These are phyloP conservation scores for Apamea anceps DNA, from an alignment of 2,888 invertebrate genomes.

Conservation along the genomic window DNA sequence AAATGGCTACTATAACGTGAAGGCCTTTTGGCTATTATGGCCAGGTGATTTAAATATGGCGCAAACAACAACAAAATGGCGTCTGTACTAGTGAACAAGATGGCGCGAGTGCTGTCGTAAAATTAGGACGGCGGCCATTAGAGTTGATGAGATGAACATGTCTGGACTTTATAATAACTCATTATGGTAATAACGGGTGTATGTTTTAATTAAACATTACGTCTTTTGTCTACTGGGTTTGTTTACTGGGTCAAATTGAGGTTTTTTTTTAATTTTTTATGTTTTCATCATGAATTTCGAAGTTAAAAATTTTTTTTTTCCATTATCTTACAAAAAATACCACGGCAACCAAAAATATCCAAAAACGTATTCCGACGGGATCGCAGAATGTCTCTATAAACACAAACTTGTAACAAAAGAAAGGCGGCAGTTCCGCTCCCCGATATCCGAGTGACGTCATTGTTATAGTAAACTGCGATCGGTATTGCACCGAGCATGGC, in stretches of 20 bases:
- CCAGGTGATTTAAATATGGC: slow-evolving; percentile 61
- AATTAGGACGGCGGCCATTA: slow-evolving; percentile 49
- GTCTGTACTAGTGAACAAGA: slow-evolving; percentile 52
- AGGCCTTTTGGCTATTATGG: slow-evolving; percentile 45
- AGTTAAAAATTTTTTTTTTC: background rate
- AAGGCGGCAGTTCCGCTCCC: slow-evolving; percentile 39
- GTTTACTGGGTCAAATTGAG: slow-evolving; percentile 1
- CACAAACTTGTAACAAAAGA: slow-evolving; percentile 63
- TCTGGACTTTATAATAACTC: slow-evolving; percentile 53
- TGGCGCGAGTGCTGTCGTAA: slow-evolving; percentile 48
- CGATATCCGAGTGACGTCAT: slow-evolving; percentile 57
- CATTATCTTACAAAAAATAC: slow-evolving; percentile 5
- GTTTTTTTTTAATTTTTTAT: background rate
- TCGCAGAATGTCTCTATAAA: slow-evolving; percentile 50
- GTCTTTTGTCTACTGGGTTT: slow-evolving; percentile 18
- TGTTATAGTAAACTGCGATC: slow-evolving; percentile 53
- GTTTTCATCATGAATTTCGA: background rate
- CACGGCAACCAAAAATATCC: background rate
- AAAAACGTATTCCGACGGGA: slow-evolving; percentile 39
- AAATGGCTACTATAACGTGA: slow-evolving; percentile 50
- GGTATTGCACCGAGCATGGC: slow-evolving; percentile 52
- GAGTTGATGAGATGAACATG: slow-evolving; percentile 56
- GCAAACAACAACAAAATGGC: slow-evolving; percentile 58
- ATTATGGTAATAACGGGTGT: slow-evolving; percentile 50
- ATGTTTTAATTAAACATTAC: slow-evolving; percentile 42